These are phyloP conservation scores for Drosophila sordidula DNA, from an alignment of 2,888 invertebrate species.

Conservation along the genomic window DNA sequence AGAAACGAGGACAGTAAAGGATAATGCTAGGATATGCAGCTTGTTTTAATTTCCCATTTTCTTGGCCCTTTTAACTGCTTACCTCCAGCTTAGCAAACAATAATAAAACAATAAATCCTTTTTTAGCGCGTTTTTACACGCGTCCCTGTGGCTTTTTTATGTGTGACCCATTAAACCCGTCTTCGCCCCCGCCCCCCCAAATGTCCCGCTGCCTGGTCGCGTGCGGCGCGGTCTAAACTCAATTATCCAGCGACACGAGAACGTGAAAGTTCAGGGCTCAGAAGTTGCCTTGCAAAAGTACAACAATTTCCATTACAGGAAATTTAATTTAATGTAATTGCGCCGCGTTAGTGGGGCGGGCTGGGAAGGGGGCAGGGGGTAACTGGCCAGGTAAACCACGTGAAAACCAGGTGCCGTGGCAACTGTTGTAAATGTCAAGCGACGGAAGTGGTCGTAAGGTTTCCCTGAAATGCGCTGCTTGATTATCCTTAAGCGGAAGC, in stretches of 20 bases:
- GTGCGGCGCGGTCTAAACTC: constrained; percentile 58
- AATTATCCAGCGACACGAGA: constrained; percentile 67
- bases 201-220: constrained; percentile 46
- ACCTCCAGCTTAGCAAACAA: constrained; percentile 24
- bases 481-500: constrained; percentile 10
- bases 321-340: constrained; percentile 66
- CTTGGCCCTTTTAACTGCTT: constrained; percentile 10
- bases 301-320: constrained; percentile 71
- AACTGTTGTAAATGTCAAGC: constrained; percentile 48
- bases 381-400: constrained; percentile 20
- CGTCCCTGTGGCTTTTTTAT: constrained; percentile 55
- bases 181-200: constrained; percentile 15
- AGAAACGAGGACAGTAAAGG: not conserved
- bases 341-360: not conserved
- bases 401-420: constrained; percentile 9
- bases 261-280: constrained; percentile 32
- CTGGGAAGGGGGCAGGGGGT: not conserved
- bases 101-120: constrained; percentile 56
- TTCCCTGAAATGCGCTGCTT: constrained; percentile 24
- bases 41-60: constrained; percentile 27
- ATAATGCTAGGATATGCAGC: not conserved
- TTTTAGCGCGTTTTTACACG: constrained; percentile 45
- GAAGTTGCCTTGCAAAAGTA: constrained; percentile 32
- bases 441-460: constrained; percentile 35
- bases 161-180: constrained; percentile 49